Evolutionary conservation across 1,140 invertebrate genomes (phyloP).

Genomic region (Neodiprion pinetum): DNA sequence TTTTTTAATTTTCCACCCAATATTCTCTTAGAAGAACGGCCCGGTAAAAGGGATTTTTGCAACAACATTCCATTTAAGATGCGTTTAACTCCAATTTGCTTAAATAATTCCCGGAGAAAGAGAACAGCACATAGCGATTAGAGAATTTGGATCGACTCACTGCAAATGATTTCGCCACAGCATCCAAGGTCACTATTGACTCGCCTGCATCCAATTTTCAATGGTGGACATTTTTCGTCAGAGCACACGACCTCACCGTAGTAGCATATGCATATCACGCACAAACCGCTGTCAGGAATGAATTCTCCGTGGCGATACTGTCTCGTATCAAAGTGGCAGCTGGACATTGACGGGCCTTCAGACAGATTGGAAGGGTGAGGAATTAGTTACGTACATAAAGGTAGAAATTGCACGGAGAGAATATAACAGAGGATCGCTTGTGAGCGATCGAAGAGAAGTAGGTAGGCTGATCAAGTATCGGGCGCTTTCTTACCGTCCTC

Average conservation of each 20-base stretch:
- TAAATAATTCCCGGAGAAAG: too few relatives aligned
- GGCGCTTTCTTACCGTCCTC: slow-evolving; percentile 46
- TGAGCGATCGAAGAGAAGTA: not conserved
- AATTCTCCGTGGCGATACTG: slow-evolving; percentile 62
- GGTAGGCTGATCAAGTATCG: not conserved
- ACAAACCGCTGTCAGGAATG: slow-evolving; percentile 54
- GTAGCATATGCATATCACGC: slow-evolving; percentile 65
- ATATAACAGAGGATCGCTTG: slow-evolving; percentile 2
- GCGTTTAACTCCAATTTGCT: too few relatives aligned
- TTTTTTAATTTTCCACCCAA: too few relatives aligned
- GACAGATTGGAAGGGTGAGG: too few relatives aligned
- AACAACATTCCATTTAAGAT: too few relatives aligned
- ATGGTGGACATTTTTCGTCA: slow-evolving; percentile 60
- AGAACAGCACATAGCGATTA: too few relatives aligned
- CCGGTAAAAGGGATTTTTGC: too few relatives aligned
- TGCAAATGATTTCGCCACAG: slow-evolving; percentile 63
- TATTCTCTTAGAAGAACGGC: too few relatives aligned
- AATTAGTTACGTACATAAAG: too few relatives aligned
- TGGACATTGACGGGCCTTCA: slow-evolving; percentile 35
- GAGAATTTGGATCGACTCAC: slow-evolving; percentile 45
- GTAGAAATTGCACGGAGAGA: not conserved
- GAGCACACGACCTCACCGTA: slow-evolving; percentile 65
- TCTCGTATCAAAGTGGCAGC: slow-evolving; percentile 56
- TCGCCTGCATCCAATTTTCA: slow-evolving; percentile 60
- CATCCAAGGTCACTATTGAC: slow-evolving; percentile 53